Conservation (phyloP, 2,888 invertebrate genomes). For the Lissonota sp. region DNA sequence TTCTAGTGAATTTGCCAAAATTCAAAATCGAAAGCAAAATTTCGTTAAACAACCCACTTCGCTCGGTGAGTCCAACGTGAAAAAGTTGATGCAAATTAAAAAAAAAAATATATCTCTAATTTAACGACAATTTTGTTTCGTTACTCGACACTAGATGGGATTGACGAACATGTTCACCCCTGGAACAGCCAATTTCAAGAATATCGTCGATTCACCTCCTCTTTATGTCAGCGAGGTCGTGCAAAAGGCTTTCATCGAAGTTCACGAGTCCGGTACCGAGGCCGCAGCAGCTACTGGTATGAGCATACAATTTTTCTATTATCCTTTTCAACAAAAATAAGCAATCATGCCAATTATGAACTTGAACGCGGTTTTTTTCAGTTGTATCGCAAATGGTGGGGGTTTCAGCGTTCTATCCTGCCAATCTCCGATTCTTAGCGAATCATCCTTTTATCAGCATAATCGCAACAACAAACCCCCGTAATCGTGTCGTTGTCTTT, state of each 20-base stretch:
- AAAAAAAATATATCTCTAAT: background rate
- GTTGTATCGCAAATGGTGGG: too few relatives aligned
- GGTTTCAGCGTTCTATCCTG: too few relatives aligned
- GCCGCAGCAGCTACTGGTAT: constrained; percentile 93
- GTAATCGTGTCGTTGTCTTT: too few relatives aligned
- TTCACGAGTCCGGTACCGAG: constrained; percentile 95
- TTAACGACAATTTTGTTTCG: constrained; percentile 1
- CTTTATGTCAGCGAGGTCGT: constrained; percentile 89
- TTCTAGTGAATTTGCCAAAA: constrained; percentile 90
- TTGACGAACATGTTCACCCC: constrained; percentile 87
- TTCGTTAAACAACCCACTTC: constrained; percentile 86
- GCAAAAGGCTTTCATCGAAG: constrained; percentile 94
- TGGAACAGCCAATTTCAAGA: constrained; percentile 87
- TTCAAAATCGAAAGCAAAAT: constrained; percentile 92
- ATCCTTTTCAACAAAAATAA: too few relatives aligned
- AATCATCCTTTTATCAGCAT: too few relatives aligned
- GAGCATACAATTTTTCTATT: constrained; percentile 72
- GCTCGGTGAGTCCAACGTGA: constrained; percentile 85
- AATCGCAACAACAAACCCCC: too few relatives aligned
- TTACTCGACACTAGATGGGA: constrained; percentile 88
- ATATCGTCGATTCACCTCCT: constrained; percentile 85
- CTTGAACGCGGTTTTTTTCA: too few relatives aligned
- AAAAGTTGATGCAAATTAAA: background rate
- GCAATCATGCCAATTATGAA: too few relatives aligned
- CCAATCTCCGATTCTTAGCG: too few relatives aligned